Conservation (phyloP, 2,113 vertebrate species). For the Apteryx owenii region DNA sequence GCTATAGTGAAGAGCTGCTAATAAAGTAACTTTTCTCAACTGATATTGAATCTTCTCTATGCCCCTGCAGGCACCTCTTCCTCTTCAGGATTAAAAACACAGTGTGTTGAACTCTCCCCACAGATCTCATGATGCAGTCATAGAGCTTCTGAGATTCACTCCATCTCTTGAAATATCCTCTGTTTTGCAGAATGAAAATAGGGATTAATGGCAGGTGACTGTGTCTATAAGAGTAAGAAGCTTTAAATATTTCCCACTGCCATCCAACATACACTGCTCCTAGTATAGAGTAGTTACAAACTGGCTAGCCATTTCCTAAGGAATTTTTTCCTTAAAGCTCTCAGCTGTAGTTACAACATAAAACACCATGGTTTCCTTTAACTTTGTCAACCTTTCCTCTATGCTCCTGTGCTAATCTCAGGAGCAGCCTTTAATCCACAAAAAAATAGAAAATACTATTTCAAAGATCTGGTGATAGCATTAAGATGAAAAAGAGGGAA, state of each 20-base stretch:
- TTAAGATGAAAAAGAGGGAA: background rate
- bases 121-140: background rate
- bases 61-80: background rate
- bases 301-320: background rate
- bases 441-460: background rate
- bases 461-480: background rate
- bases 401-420: background rate
- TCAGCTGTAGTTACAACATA: background rate
- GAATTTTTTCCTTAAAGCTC: background rate
- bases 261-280: background rate
- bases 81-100: background rate
- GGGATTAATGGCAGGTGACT: background rate
- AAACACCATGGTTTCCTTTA: background rate
- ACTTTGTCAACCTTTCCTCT: background rate
- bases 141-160: background rate
- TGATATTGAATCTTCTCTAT: background rate
- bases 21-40: conserved; percentile 34
- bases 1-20: conserved; percentile 12
- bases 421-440: background rate
- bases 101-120: background rate
- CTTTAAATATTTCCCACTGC: background rate
- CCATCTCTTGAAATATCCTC: background rate
- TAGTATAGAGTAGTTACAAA: background rate
- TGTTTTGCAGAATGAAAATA: background rate
- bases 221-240: background rate